Conservation (phyloP, 1,140 invertebrate genomes). For the Copidosoma floridanum region DNA sequence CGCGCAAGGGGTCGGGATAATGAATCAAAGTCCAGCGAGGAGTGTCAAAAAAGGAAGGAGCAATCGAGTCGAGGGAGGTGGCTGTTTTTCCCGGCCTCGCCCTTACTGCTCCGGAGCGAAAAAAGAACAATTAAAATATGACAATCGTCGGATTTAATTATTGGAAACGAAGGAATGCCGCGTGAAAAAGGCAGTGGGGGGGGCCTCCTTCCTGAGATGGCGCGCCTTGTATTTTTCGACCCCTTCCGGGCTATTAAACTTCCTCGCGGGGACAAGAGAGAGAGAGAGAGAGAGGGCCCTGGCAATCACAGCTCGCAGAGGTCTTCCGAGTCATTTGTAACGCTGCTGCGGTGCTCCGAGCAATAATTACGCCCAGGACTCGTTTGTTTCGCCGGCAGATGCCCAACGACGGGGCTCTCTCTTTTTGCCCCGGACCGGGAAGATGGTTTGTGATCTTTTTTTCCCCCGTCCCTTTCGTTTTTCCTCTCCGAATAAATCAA, state of each 20-base stretch:
- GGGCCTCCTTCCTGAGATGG: background rate
- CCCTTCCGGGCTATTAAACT: too few relatives aligned
- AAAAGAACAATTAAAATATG: constrained; percentile 54
- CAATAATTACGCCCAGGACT: constrained; percentile 37
- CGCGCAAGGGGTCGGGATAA: too few relatives aligned
- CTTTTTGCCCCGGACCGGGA: too few relatives aligned
- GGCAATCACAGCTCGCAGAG: constrained; percentile 38
- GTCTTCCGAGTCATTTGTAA: constrained; percentile 45
- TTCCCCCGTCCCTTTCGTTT: too few relatives aligned
- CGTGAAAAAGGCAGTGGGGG: background rate
- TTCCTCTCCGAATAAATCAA: too few relatives aligned
- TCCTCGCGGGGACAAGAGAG: too few relatives aligned
- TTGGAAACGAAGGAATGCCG: constrained; percentile 43
- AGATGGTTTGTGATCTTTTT: too few relatives aligned
- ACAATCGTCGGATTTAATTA: constrained; percentile 56
- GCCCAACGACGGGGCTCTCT: too few relatives aligned
- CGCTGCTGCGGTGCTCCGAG: constrained; percentile 30
- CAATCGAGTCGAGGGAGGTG: background rate
- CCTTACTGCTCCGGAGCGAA: too few relatives aligned
- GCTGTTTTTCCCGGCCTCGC: constrained; percentile 19
- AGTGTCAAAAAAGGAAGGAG: background rate
- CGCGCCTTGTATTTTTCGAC: background rate
- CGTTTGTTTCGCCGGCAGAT: constrained; percentile 5
- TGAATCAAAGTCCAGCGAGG: constrained; percentile 12
- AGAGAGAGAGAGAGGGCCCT: too few relatives aligned